phyloP scores from a whole-genome alignment of 2,113 vertebrate genomes.

The Heloderma charlesbogerti region DNA sequence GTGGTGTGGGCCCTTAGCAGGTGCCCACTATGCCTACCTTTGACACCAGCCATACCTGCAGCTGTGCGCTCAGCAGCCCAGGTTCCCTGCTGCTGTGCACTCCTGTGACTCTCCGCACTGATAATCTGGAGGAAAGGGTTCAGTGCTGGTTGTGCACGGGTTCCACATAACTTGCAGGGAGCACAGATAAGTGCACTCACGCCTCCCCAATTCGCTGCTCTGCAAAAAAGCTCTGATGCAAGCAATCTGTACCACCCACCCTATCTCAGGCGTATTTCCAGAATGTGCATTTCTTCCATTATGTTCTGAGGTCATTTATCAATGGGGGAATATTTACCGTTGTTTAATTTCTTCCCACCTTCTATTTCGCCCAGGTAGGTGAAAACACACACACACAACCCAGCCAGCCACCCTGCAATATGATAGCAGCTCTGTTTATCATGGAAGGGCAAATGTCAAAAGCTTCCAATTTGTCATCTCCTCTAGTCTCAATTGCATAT shows the following conservation, averaged over 20 bases:
- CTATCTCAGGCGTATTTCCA: background rate
- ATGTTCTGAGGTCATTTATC: background rate
- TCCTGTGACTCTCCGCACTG: no score
- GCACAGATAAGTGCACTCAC: no score
- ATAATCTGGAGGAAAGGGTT: no score
- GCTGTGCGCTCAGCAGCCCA: no score
- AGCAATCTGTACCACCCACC: background rate
- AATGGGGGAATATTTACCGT: background rate
- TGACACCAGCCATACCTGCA: no score
- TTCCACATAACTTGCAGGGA: no score
- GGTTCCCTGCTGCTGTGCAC: no score
- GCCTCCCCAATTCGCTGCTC: background rate
- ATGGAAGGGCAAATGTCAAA: background rate
- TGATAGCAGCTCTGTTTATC: background rate
- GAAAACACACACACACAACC: background rate
- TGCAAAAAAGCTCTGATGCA: background rate
- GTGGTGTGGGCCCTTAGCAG: no score
- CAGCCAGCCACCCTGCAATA: background rate
- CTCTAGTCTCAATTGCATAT: background rate
- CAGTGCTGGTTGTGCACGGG: no score
- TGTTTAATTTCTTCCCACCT: background rate
- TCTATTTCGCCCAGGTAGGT: background rate
- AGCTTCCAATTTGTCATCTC: background rate
- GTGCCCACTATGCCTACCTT: no score
- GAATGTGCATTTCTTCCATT: background rate